A percentile compares a stretch with the other conserved stretches of the same genome.
Evolutionary conservation across 2,888 invertebrate species (phyloP).

Genomic region (Odontocerum albicorne): DNA sequence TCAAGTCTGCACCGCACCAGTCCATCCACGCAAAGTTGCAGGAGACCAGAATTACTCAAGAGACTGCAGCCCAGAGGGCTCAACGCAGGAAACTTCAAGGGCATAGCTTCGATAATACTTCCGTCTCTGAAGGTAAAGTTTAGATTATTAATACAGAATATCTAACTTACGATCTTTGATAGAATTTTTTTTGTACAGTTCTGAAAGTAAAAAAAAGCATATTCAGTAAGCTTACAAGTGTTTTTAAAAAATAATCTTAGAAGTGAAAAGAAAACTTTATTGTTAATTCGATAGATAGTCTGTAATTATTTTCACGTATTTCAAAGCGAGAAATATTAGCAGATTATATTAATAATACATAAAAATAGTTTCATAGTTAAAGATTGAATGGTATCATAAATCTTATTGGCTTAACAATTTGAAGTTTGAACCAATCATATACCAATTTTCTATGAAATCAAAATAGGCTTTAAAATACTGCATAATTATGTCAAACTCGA

Average conservation of each 20-base stretch:
- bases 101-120: conserved; percentile 54
- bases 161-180: too few species aligned
- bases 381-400: too few species aligned
- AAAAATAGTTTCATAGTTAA: too few species aligned
- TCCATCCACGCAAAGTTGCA: conserved; percentile 60
- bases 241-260: background rate
- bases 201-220: background rate
- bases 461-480: too few species aligned
- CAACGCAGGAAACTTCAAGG: conserved; percentile 57
- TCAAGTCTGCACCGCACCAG: conserved; percentile 61
- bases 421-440: too few species aligned
- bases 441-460: too few species aligned
- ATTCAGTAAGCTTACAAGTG: background rate
- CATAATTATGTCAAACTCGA: too few species aligned
- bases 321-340: background rate
- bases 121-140: conserved; percentile 50
- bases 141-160: too few species aligned
- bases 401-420: too few species aligned
- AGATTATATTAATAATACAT: too few species aligned
- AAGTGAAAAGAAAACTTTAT: background rate
- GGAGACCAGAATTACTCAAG: conserved; percentile 61
- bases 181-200: too few species aligned
- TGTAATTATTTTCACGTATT: background rate
- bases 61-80: conserved; percentile 39
- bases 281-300: background rate